Base-by-base conservation (phyloP, 2,113 vertebrate genomes). In the Orcinus orca region DNA sequence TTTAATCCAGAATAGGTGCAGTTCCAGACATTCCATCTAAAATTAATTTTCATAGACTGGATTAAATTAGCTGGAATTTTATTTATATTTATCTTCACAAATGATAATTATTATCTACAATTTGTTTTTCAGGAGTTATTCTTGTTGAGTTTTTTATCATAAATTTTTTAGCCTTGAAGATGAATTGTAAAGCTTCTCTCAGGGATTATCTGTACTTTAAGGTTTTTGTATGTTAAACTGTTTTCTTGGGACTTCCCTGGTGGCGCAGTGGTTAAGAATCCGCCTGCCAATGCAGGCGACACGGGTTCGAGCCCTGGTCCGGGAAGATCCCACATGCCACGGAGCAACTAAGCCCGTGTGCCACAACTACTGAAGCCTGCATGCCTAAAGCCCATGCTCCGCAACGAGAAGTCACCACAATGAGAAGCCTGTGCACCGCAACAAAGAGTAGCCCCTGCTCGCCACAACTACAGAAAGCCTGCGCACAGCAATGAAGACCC, bases 141-240 rank as follows among this genome's bases (percentile, higher is more conserved):
- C 33, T 82, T 91, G 18, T 58, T 6, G 15, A 63, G 14, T 73
- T 89, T 84, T 79, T 79, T 11, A 80, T 80, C 26, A 58, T 31
- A 71, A 83, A n/a, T 95, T 97, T 93, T 77, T 91, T 88, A 91
- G 76, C 25, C 21, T 94, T 91, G 31, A 83, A 88, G 70, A 79
- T 79, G 36, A 83, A 84, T 13, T 79, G 91, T 33, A 8, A 90
- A 60, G 33, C 6, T 90, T 86, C 60, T 41, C 41, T 96, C 68
- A 93, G 41, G 70, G 55, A 79, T 89, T 79, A 80, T 73, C 18
- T 55, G 70, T 84, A 38, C 15, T 47, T 73, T 90, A 41, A 77
- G 36, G n/a, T 55, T 77, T 88, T 47, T 86, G 44, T n/a, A 79
- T 33, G 18, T 74, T 90, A 81, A 89, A 74, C 6, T 67, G n/a